Percentiles rank a stretch among this genome's conserved stretches.
phyloP scores from a whole-genome alignment of 2,888 invertebrate species.

The Tineola bisselliella region DNA sequence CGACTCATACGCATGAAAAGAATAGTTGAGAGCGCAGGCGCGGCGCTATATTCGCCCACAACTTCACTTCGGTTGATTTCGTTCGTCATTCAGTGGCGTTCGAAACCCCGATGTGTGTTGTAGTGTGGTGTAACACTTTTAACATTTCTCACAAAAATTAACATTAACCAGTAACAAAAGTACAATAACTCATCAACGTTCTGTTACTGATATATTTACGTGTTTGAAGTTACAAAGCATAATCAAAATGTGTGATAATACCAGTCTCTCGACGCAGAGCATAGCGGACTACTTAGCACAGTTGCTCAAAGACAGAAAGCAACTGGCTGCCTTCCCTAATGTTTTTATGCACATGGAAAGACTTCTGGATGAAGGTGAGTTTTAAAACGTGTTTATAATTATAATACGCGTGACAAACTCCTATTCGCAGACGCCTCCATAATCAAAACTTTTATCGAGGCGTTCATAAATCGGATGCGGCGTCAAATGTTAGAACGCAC shows the following conservation, averaged over 20 bases:
- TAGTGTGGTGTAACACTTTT: constrained; percentile 66
- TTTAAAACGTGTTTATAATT: constrained; percentile 30
- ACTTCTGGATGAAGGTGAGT: constrained; percentile 97
- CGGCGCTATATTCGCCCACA: constrained; percentile 64
- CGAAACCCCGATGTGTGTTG: constrained; percentile 65
- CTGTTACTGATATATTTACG: constrained; percentile 52
- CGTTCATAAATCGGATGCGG: constrained; percentile 60
- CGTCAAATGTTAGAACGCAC: constrained; percentile 63
- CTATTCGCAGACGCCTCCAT: constrained; percentile 26
- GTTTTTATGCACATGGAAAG: constrained; percentile 99
- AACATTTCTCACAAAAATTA: constrained; percentile 63
- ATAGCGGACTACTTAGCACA: constrained; percentile 99
- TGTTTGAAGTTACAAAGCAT: constrained; percentile 23
- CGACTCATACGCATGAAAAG: constrained; percentile 58
- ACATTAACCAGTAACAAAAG: constrained; percentile 63
- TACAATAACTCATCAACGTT: constrained; percentile 55
- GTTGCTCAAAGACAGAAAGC: constrained; percentile 99
- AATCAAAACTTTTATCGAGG: constrained; percentile 47
- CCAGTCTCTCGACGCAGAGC: constrained; percentile 86
- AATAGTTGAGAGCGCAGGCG: constrained; percentile 57
- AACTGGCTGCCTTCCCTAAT: constrained; percentile 99
- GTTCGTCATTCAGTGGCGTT: constrained; percentile 55
- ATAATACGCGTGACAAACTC: constrained; percentile 23
- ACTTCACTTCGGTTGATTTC: constrained; percentile 65
- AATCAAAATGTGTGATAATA: constrained; percentile 67